Percentiles rank a stretch among this genome's conserved stretches.
Conservation (phyloP, 2,888 invertebrate genomes). For the Hofmannophila pseudospretella region DNA sequence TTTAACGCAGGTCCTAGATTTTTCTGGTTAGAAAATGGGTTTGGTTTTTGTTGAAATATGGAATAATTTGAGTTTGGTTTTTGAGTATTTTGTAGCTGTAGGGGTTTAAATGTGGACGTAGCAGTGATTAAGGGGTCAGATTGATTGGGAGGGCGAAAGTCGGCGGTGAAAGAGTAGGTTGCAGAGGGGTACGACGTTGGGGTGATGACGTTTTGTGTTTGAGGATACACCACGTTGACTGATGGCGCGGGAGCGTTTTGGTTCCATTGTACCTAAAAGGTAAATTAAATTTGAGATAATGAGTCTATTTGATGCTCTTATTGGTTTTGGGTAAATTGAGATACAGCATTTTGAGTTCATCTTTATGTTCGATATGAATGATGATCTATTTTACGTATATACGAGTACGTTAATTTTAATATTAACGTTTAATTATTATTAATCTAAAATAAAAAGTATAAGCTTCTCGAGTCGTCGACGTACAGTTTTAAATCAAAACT, state of each 20-base stretch:
- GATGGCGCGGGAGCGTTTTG: conserved; percentile 80
- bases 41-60: conserved; percentile 65
- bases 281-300: conserved; percentile 80
- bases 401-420: too few species aligned
- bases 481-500: too few species aligned
- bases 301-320: too few species aligned
- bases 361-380: too few species aligned
- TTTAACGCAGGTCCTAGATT: conserved; percentile 43
- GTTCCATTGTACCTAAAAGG: conserved; percentile 84
- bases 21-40: conserved; percentile 40
- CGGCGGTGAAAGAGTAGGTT: conserved; percentile 90
- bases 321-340: too few species aligned
- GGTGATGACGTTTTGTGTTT: conserved; percentile 79
- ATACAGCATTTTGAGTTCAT: too few species aligned
- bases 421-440: too few species aligned
- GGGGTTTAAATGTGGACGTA: conserved; percentile 75
- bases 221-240: conserved; percentile 81
- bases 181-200: conserved; percentile 83
- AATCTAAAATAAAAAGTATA: too few species aligned
- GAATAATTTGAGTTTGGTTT: conserved; percentile 57
- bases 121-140: conserved; percentile 76
- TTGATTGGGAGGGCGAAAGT: conserved; percentile 83
- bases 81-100: conserved; percentile 64
- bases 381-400: too few species aligned
- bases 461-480: too few species aligned